Evolutionary conservation across 2,113 vertebrate species (phyloP).

Genomic region (Ibidorhyncha struthersii): DNA sequence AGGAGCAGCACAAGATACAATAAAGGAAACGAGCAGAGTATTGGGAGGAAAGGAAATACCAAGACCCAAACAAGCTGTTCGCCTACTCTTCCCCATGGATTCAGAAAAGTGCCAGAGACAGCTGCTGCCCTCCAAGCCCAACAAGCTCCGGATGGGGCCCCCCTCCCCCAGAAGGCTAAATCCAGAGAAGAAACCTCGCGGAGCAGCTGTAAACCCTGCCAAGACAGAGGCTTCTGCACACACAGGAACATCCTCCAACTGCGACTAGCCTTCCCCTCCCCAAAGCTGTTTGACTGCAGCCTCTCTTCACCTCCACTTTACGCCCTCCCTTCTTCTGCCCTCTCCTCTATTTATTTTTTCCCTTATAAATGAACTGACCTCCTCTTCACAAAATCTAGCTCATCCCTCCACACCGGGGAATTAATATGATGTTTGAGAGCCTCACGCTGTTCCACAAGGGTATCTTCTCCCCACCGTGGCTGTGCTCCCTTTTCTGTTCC

Average conservation of each 20-base stretch:
- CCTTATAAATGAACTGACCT: neutral
- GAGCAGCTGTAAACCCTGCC: neutral
- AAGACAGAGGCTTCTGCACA: neutral
- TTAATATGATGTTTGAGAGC: neutral
- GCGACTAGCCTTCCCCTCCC: neutral
- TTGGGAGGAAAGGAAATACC: neutral
- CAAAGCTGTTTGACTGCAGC: neutral
- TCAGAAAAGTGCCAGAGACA: neutral
- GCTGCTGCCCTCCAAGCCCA: neutral
- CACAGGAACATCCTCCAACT: neutral
- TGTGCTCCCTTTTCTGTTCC: neutral
- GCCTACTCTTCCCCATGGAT: neutral
- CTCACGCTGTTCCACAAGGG: rapidly evolving
- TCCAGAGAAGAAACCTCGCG: neutral
- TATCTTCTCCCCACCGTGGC: neutral
- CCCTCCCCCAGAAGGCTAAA: neutral
- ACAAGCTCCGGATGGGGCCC: neutral
- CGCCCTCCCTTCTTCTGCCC: neutral
- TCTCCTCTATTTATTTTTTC: neutral
- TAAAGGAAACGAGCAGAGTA: rapidly evolving
- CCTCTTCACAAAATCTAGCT: neutral
- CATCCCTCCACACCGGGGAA: rapidly evolving
- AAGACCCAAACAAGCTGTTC: neutral
- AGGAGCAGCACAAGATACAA: neutral
- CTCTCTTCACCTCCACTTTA: neutral